These are phyloP conservation scores for Drosophila setifemur DNA, from an alignment of 1,140 invertebrate species.

Conservation along the genomic window DNA sequence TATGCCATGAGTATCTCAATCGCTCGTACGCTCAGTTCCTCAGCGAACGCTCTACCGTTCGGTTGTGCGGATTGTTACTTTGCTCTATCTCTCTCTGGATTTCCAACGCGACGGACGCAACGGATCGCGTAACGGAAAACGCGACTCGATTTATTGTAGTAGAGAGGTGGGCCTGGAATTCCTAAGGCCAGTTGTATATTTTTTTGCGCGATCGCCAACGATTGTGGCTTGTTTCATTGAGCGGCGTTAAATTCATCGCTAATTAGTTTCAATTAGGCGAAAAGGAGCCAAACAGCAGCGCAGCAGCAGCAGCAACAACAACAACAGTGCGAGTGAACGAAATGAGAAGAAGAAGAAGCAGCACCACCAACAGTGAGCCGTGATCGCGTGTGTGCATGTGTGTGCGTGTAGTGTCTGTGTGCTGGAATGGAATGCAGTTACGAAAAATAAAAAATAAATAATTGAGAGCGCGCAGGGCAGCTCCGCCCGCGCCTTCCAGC, in stretches of 20 bases:
- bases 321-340: slow-evolving; percentile 44
- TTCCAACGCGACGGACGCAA: no score
- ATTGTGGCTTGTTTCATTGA: slow-evolving; percentile 6
- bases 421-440: slow-evolving; percentile 79
- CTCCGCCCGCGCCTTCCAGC: slow-evolving; percentile 42
- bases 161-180: no score
- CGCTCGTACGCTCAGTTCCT: no score
- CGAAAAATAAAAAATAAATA: slow-evolving; percentile 73
- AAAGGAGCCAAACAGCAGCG: slow-evolving; percentile 25
- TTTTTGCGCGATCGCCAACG: not conserved
- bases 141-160: no score
- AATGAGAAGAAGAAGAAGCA: slow-evolving; percentile 34
- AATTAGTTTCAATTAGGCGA: slow-evolving; percentile 72
- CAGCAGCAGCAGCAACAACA: slow-evolving; percentile 38
- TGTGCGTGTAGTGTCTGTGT: slow-evolving; percentile 47
- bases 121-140: no score
- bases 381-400: slow-evolving; percentile 32
- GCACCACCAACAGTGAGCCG: slow-evolving; percentile 21
- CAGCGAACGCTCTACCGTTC: no score
- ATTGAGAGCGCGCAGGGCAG: slow-evolving; percentile 57
- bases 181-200: no score
- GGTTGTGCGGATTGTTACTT: no score
- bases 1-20: no score
- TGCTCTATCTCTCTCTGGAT: no score
- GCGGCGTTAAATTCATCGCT: slow-evolving; percentile 38